Conservation (phyloP, 2,797 vertebrate genomes). For the Megalops cyprinoides region DNA sequence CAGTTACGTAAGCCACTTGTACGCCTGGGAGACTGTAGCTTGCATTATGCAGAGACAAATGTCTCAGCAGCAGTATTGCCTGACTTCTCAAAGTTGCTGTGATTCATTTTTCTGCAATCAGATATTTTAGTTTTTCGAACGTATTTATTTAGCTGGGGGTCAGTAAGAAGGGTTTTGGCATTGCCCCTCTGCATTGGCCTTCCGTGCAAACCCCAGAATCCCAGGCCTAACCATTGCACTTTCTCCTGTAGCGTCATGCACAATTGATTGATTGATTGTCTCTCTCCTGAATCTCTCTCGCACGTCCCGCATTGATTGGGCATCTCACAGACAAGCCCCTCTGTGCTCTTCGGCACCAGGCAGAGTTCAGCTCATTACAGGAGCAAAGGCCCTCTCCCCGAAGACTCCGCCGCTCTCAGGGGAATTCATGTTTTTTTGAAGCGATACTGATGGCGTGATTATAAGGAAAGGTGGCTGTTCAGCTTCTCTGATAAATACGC, state of each 20-base stretch:
- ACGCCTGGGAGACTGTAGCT: not conserved
- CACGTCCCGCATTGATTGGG: not conserved
- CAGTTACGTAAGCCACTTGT: not conserved
- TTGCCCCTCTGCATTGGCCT: not conserved
- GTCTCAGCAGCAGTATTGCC: not conserved
- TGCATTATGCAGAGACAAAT: not conserved
- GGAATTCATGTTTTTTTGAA: not conserved
- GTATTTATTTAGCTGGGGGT: not conserved
- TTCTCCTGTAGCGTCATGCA: not conserved
- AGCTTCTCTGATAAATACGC: too few relatives aligned
- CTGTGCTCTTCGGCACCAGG: not conserved
- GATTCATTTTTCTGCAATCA: not conserved
- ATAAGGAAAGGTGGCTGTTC: too few relatives aligned
- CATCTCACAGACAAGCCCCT: slow-evolving; percentile 23
- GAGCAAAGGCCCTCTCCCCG: not conserved
- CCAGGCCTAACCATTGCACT: not conserved
- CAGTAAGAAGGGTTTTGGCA: not conserved
- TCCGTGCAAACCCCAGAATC: too few relatives aligned
- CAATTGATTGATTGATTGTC: not conserved
- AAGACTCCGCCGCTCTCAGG: too few relatives aligned
- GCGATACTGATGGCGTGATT: not conserved
- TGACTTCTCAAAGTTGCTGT: not conserved
- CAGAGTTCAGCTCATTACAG: slow-evolving; percentile 13
- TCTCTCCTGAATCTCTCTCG: slow-evolving; percentile 9
- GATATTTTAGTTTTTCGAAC: not conserved